Evolutionary conservation across 2,888 invertebrate genomes (phyloP).

Genomic region (Sinelater perroti): DNA sequence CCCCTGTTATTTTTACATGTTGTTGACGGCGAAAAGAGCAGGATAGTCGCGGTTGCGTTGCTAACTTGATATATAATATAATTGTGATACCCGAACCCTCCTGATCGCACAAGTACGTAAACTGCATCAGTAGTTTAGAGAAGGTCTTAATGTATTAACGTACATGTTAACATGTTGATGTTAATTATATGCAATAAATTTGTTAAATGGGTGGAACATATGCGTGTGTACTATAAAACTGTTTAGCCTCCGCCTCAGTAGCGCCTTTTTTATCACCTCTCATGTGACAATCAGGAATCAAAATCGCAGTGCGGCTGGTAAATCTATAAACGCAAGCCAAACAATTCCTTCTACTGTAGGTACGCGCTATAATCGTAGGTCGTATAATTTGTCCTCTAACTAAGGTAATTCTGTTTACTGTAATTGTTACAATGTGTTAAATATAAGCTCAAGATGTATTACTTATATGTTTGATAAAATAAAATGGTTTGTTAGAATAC

Average conservation of each 20-base stretch:
- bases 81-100: slow-evolving; percentile 48
- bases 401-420: slow-evolving; percentile 3
- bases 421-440: slow-evolving; percentile 1
- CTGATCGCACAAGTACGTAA: slow-evolving; percentile 35
- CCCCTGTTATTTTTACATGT: slow-evolving; percentile 23
- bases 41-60: slow-evolving; percentile 41
- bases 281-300: slow-evolving; percentile 10
- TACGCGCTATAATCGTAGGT: background rate
- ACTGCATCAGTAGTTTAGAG: slow-evolving; percentile 26
- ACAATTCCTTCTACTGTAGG: background rate
- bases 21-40: slow-evolving; percentile 18
- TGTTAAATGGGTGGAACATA: slow-evolving; percentile 15
- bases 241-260: background rate
- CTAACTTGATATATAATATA: slow-evolving; percentile 20
- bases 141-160: slow-evolving; percentile 20
- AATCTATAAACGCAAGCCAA: background rate
- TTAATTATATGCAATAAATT: slow-evolving; percentile 16
- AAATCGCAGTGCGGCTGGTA: background rate
- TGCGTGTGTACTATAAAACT: background rate
- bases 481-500: slow-evolving; percentile 9
- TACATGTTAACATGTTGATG: slow-evolving; percentile 31
- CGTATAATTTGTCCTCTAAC: background rate
- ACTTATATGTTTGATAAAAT: slow-evolving; percentile 19
- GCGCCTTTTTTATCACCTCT: too few relatives aligned
- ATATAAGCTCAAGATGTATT: background rate